Evolutionary conservation across 1,140 invertebrate species (phyloP).

Genomic region (Drosophila serrata): DNA sequence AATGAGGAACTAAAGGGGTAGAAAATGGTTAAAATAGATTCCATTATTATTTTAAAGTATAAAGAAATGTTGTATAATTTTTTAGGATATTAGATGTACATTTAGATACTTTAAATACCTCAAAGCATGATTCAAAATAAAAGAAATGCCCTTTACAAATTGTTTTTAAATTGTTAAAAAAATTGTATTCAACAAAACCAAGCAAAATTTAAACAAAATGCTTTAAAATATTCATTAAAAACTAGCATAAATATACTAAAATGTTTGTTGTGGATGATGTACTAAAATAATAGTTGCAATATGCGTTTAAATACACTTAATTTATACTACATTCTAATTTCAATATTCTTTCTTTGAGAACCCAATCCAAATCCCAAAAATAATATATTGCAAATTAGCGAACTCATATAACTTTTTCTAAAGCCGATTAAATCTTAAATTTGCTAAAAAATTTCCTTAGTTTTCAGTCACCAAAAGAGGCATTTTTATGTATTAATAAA

Average conservation of each 20-base stretch:
- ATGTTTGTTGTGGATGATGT: no score
- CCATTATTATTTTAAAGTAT: not conserved
- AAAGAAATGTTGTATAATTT: not conserved
- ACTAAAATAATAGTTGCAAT: no score
- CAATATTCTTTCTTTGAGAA: no score
- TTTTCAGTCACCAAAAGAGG: not conserved
- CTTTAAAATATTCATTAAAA: no score
- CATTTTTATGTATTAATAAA: constrained; percentile 2
- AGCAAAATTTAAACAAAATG: no score
- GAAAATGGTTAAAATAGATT: not conserved
- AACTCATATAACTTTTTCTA: not conserved
- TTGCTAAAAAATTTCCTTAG: not conserved
- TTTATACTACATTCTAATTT: not conserved
- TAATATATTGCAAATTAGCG: not conserved
- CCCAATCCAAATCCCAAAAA: not conserved
- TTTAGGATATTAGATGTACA: no score
- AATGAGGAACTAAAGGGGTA: not conserved
- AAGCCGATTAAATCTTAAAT: not conserved
- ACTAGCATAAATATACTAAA: no score
- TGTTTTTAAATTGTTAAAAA: no score
- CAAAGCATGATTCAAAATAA: no score
- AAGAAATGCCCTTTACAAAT: no score
- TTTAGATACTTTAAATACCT: no score
- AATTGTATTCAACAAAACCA: no score
- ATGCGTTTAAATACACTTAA: not conserved